These are phyloP conservation scores for Acronicta psi DNA, from an alignment of 2,888 invertebrate genomes.

Conservation along the genomic window DNA sequence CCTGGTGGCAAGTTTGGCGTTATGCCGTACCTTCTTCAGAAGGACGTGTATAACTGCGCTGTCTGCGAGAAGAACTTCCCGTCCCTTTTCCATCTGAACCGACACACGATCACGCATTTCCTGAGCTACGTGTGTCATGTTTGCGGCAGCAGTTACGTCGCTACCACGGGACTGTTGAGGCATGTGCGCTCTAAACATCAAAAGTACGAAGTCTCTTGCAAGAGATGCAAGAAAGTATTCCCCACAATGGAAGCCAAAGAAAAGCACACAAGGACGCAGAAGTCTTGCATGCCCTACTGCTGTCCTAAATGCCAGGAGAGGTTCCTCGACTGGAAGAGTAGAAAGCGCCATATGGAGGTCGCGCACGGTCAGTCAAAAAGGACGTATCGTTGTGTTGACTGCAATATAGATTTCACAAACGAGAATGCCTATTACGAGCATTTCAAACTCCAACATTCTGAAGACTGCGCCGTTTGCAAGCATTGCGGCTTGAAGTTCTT, in stretches of 20 bases:
- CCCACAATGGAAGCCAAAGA: slow-evolving; percentile 82
- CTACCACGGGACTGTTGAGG: slow-evolving; percentile 75
- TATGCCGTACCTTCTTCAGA: slow-evolving; percentile 78
- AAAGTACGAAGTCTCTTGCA: slow-evolving; percentile 77
- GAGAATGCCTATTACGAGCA: slow-evolving; percentile 79
- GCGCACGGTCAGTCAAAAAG: slow-evolving; percentile 74
- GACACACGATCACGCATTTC: slow-evolving; percentile 82
- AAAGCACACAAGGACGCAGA: slow-evolving; percentile 75
- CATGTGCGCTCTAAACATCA: slow-evolving; percentile 81
- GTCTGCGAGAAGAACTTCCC: slow-evolving; percentile 78
- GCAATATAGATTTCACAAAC: slow-evolving; percentile 73
- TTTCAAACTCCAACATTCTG: slow-evolving; percentile 79
- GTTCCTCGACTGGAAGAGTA: slow-evolving; percentile 75
- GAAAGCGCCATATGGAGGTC: slow-evolving; percentile 78
- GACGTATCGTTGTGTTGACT: slow-evolving; percentile 74
- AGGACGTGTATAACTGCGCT: slow-evolving; percentile 73
- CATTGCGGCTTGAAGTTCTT: slow-evolving; percentile 81
- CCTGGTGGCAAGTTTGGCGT: slow-evolving; percentile 72
- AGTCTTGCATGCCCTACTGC: slow-evolving; percentile 81
- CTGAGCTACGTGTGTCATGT: slow-evolving; percentile 80
- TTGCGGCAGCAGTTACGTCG: slow-evolving; percentile 81
- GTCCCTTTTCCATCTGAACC: slow-evolving; percentile 76
- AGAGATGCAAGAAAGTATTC: slow-evolving; percentile 76
- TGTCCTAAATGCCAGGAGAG: slow-evolving; percentile 79
- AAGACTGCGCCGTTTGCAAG: slow-evolving; percentile 77